These are phyloP conservation scores for Gryllus longicercus DNA, from an alignment of 2,888 invertebrate species.

Conservation along the genomic window DNA sequence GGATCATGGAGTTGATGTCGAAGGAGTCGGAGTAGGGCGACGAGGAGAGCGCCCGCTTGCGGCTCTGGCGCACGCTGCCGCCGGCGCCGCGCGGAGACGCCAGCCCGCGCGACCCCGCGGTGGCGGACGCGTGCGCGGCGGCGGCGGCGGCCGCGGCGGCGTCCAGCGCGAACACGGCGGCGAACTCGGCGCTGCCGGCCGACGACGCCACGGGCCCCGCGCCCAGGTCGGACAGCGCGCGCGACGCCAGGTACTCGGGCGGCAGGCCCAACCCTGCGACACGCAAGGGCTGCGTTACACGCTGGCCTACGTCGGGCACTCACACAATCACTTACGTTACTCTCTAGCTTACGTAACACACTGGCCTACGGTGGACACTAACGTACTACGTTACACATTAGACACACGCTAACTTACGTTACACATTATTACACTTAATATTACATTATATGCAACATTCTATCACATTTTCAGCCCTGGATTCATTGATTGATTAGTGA, in stretches of 20 bases:
- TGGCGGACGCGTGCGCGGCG: constrained; percentile 78
- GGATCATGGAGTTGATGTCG: constrained; percentile 92
- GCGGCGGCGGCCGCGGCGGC: constrained; percentile 79
- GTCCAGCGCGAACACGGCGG: constrained; percentile 88
- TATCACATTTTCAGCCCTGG: neutral
- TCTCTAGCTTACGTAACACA: neutral
- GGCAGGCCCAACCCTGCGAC: constrained; percentile 57
- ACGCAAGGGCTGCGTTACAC: too few species aligned
- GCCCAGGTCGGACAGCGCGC: constrained; percentile 50
- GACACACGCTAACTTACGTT: neutral
- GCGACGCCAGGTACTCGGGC: constrained; percentile 59
- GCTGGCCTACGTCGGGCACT: too few species aligned
- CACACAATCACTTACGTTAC: too few species aligned
- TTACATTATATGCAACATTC: neutral
- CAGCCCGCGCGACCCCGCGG: constrained; percentile 60
- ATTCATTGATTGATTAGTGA: too few species aligned
- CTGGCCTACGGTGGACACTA: neutral
- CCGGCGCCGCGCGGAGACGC: constrained; percentile 58
- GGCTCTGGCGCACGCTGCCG: constrained; percentile 59
- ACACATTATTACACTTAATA: neutral
- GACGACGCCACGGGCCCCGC: constrained; percentile 38
- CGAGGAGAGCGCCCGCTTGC: constrained; percentile 90
- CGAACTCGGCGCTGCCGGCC: constrained; percentile 81
- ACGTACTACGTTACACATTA: neutral
- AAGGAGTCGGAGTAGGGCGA: constrained; percentile 94